A percentile compares a stretch with the other conserved stretches of the same genome.
These are phyloP conservation scores for Macrostomum lignano DNA, from an alignment of 1,140 invertebrate species.

Conservation along the genomic window DNA sequence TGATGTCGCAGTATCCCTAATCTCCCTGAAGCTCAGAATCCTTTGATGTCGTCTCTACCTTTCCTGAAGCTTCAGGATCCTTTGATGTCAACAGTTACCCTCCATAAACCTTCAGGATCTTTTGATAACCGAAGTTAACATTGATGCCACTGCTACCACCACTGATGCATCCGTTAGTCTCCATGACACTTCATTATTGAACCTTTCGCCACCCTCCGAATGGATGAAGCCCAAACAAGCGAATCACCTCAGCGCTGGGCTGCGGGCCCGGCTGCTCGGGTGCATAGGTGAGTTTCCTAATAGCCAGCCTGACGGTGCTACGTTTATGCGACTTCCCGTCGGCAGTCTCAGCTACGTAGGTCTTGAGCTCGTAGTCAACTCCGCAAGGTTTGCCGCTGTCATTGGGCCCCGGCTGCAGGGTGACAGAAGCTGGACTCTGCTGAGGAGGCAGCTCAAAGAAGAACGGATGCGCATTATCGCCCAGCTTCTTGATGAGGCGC, in stretches of 20 bases:
- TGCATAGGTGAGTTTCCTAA: slow-evolving; percentile 86
- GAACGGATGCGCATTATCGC: slow-evolving; percentile 83
- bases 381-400: slow-evolving; percentile 44
- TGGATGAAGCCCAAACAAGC: too few relatives aligned
- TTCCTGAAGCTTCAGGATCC: too few relatives aligned
- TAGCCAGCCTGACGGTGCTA: slow-evolving; percentile 45
- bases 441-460: slow-evolving; percentile 48
- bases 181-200: too few relatives aligned
- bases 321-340: slow-evolving; percentile 81
- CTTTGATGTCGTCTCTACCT: too few relatives aligned
- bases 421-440: slow-evolving; percentile 20
- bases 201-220: too few relatives aligned
- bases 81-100: too few relatives aligned
- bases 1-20: too few relatives aligned
- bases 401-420: slow-evolving; percentile 10
- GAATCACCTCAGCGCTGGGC: slow-evolving; percentile 82
- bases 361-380: slow-evolving; percentile 91
- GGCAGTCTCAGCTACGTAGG: slow-evolving; percentile 58
- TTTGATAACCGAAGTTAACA: too few relatives aligned
- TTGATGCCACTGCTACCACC: too few relatives aligned
- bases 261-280: slow-evolving; percentile 85
- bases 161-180: too few relatives aligned
- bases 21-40: too few relatives aligned
- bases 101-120: too few relatives aligned
- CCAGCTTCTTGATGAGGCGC: slow-evolving; percentile 75